Evolutionary conservation across 2,113 vertebrate species (phyloP).

Genomic region (Paramisgurnus dabryanus): DNA sequence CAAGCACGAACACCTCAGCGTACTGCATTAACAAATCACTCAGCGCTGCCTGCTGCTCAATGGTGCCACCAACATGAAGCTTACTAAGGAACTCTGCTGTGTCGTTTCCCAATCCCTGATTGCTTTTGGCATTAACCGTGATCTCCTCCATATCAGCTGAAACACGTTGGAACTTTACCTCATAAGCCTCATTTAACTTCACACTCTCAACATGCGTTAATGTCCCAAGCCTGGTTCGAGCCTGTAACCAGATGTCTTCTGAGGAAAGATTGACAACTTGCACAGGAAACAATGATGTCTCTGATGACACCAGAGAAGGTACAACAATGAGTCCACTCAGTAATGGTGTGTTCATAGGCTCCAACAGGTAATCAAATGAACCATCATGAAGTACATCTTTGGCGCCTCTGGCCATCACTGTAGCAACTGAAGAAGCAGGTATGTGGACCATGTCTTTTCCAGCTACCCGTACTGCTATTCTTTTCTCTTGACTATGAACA

Average conservation of each 20-base stretch:
- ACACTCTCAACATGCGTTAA: too few species aligned
- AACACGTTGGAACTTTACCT: too few species aligned
- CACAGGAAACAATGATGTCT: too few species aligned
- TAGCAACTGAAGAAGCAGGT: not conserved
- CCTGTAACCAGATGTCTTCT: too few species aligned
- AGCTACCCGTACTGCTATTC: not conserved
- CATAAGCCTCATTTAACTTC: too few species aligned
- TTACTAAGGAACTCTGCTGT: not conserved
- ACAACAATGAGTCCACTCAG: too few species aligned
- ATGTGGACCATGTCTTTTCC: not conserved
- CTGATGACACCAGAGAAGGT: too few species aligned
- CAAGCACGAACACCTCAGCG: not conserved
- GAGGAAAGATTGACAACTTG: too few species aligned
- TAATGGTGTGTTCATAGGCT: not conserved
- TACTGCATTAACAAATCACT: not conserved
- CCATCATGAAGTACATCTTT: not conserved
- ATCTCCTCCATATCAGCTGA: too few species aligned
- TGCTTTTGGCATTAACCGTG: too few species aligned
- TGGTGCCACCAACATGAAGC: not conserved
- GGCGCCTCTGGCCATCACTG: not conserved
- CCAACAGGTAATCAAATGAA: not conserved
- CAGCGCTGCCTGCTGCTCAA: not conserved
- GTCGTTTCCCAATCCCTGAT: not conserved
- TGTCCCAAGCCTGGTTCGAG: too few species aligned
- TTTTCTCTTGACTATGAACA: not conserved